Percentiles rank a stretch among this genome's conserved stretches.
These are phyloP conservation scores for Neodiprion lecontei DNA, from an alignment of 1,140 invertebrate species.

Conservation along the genomic window DNA sequence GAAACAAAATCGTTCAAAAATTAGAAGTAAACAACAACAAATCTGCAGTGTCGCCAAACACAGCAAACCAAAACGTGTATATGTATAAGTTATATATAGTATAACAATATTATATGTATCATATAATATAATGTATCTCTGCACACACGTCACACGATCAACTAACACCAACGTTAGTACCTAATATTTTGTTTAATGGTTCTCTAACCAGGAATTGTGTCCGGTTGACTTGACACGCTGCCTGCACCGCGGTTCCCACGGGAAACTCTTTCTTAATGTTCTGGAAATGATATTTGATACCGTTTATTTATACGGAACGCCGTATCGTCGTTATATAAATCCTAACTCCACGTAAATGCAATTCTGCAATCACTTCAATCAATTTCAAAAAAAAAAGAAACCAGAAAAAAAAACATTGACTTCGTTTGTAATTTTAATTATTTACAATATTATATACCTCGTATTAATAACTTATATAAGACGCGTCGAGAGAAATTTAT, in stretches of 20 bases:
- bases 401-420: too few species aligned
- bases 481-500: too few species aligned
- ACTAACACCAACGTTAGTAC: constrained; percentile 62
- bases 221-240: background rate
- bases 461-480: too few species aligned
- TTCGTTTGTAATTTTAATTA: too few species aligned
- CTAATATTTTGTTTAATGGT: constrained; percentile 35
- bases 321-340: too few species aligned
- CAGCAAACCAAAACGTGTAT: constrained; percentile 60
- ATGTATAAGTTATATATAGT: constrained; percentile 33
- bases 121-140: constrained; percentile 48
- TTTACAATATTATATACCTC: too few species aligned
- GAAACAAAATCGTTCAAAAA: constrained; percentile 17
- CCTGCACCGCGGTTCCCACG: background rate
- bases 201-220: background rate
- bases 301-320: too few species aligned
- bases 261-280: background rate
- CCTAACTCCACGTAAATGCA: too few species aligned
- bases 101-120: background rate
- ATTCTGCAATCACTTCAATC: too few species aligned
- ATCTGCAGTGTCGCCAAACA: constrained; percentile 38
- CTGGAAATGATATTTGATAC: too few species aligned
- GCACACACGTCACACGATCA: constrained; percentile 60
- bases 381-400: too few species aligned
- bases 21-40: constrained; percentile 39